phyloP scores from a whole-genome alignment of 1,140 invertebrate genomes.

The Drosophila virilis region DNA sequence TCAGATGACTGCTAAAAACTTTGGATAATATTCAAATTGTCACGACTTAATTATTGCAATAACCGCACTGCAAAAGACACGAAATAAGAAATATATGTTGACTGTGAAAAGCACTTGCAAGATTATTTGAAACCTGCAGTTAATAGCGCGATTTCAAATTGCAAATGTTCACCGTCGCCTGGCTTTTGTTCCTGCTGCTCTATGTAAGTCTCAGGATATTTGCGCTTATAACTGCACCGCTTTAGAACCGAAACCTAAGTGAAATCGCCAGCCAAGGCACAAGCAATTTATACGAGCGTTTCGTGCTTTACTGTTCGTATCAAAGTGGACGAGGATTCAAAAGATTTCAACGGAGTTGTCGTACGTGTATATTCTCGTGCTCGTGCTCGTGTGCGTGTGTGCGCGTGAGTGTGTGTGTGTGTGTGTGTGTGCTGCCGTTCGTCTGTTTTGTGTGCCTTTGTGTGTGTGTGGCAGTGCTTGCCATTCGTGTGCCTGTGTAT shows the following conservation, averaged over 20 bases:
- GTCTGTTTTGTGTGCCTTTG: not conserved
- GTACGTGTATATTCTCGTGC: not conserved
- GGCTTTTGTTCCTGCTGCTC: not conserved
- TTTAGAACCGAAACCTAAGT: slow-evolving; percentile 76
- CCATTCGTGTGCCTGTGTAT: not conserved
- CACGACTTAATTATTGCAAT: too few species aligned
- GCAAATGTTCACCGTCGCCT: slow-evolving; percentile 15
- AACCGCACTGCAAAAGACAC: slow-evolving; percentile 2
- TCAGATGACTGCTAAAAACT: too few species aligned
- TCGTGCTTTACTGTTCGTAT: slow-evolving; percentile 37
- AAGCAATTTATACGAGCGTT: slow-evolving; percentile 67
- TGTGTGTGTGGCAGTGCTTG: too few species aligned
- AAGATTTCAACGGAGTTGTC: slow-evolving; percentile 68
- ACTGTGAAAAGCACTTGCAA: not conserved
- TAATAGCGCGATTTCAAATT: not conserved
- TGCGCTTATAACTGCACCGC: slow-evolving; percentile 62
- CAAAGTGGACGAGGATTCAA: slow-evolving; percentile 64
- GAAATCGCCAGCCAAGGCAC: slow-evolving; percentile 65
- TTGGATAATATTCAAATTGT: too few species aligned
- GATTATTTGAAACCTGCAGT: not conserved
- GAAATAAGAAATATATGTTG: not conserved
- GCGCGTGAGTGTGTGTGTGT: not conserved
- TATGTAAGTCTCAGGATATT: slow-evolving; percentile 1
- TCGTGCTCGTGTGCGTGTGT: not conserved
- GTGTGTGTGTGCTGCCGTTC: not conserved